These are phyloP conservation scores for Morpho helenor DNA, from an alignment of 2,888 invertebrate species.

Conservation along the genomic window DNA sequence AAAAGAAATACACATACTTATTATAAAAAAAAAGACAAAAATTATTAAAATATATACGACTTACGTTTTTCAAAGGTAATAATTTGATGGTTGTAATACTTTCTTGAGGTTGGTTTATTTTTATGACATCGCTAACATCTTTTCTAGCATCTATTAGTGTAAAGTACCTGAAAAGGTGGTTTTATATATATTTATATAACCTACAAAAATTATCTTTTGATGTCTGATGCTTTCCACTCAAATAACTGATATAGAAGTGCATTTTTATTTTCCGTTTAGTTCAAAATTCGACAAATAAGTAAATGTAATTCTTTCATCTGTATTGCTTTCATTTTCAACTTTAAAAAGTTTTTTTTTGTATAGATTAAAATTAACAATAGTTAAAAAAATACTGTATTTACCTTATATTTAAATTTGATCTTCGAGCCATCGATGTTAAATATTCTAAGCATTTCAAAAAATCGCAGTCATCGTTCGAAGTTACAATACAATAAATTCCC, in stretches of 20 bases:
- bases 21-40: too few relatives aligned
- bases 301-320: too few relatives aligned
- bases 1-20: too few relatives aligned
- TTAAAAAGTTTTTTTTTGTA: too few relatives aligned
- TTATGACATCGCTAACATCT: background rate
- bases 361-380: too few relatives aligned
- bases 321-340: too few relatives aligned
- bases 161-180: constrained; percentile 12
- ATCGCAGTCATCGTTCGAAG: background rate
- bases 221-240: too few relatives aligned
- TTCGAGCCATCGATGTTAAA: constrained; percentile 2
- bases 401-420: constrained; percentile 8
- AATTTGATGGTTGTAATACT: constrained; percentile 7
- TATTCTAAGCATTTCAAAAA: constrained; percentile 8
- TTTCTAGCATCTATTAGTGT: constrained; percentile 12
- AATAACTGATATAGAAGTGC: too few relatives aligned
- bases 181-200: background rate
- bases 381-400: background rate
- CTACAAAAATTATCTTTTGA: too few relatives aligned
- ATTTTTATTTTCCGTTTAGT: too few relatives aligned
- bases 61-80: constrained; percentile 7
- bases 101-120: background rate
- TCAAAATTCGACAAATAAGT: too few relatives aligned
- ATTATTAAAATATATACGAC: background rate
- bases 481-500: constrained; percentile 11